phyloP scores from a whole-genome alignment of 2,888 invertebrate genomes.

The Carterocephalus palaemon region DNA sequence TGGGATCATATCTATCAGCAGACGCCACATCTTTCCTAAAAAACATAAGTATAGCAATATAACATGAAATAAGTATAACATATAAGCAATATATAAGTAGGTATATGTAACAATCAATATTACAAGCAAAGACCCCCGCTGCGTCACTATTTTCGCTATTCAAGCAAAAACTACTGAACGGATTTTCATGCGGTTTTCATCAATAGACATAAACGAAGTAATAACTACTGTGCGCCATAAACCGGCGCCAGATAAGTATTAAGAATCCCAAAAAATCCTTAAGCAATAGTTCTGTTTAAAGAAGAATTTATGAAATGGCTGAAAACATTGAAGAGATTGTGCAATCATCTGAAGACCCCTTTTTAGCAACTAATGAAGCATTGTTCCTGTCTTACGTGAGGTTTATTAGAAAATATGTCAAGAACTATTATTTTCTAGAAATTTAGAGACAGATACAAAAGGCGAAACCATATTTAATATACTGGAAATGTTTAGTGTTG shows the following conservation, averaged over 20 bases:
- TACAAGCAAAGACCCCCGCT: too few species aligned
- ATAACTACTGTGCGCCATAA: conserved; percentile 34
- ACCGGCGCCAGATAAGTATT: conserved; percentile 30
- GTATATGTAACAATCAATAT: too few species aligned
- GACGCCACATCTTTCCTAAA: too few species aligned
- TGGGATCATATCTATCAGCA: too few species aligned
- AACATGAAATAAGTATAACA: too few species aligned
- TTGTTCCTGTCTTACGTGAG: conserved; percentile 36
- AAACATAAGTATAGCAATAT: too few species aligned
- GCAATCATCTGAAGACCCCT: conserved; percentile 30
- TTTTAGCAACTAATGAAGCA: conserved; percentile 37
- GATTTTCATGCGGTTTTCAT: too few species aligned
- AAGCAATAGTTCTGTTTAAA: conserved; percentile 30
- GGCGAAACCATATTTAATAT: conserved; percentile 28
- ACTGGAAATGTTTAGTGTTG: conserved; percentile 31
- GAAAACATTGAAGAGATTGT: conserved; percentile 25
- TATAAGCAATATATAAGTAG: too few species aligned
- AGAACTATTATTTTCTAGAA: conserved; percentile 38
- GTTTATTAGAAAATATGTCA: conserved; percentile 35
- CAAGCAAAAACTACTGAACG: too few species aligned
- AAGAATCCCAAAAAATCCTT: conserved; percentile 34
- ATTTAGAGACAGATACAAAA: conserved; percentile 30
- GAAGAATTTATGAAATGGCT: conserved; percentile 29
- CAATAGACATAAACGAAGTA: conserved; percentile 32
- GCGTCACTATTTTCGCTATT: too few species aligned